Conservation (phyloP, 2,113 vertebrate species). For the Phrynocephalus versicolor region DNA sequence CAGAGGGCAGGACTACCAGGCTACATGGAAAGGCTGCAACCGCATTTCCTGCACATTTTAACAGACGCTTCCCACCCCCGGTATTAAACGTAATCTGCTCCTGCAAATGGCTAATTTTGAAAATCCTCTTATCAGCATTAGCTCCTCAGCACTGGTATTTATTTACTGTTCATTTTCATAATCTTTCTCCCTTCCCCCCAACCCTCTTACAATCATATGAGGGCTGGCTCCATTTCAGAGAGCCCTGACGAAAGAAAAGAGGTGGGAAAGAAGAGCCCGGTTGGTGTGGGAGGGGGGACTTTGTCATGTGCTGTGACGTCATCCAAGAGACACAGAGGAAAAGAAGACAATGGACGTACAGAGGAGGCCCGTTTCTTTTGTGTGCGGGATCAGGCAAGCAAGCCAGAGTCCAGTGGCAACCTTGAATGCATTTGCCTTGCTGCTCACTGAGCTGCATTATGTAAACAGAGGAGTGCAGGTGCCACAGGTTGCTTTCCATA, state of each 20-base stretch:
- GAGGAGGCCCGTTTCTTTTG: not conserved
- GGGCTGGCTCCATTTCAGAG: slow-evolving; percentile 27
- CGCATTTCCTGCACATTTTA: slow-evolving; percentile 52
- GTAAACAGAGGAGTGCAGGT: slow-evolving; percentile 6
- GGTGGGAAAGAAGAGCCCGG: not conserved
- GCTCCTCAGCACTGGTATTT: slow-evolving; percentile 77
- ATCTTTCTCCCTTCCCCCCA: slow-evolving; percentile 47
- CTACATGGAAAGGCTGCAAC: slow-evolving; percentile 40
- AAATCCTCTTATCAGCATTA: slow-evolving; percentile 83
- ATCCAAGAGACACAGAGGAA: not conserved
- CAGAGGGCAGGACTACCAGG: slow-evolving; percentile 29
- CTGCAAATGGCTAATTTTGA: slow-evolving; percentile 80
- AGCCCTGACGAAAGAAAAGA: not conserved
- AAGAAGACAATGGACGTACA: not conserved
- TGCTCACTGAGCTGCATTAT: not conserved
- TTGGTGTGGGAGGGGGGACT: not conserved
- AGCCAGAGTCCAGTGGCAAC: not conserved
- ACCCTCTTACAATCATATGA: not conserved
- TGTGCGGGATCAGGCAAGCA: not conserved
- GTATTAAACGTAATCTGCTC: slow-evolving; percentile 69
- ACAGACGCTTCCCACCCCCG: slow-evolving; percentile 55
- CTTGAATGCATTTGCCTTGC: not conserved
- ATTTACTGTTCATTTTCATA: slow-evolving; percentile 79
- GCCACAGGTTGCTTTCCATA: not conserved
- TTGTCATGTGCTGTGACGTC: slow-evolving; percentile 12